These are phyloP conservation scores for Pluvialis apricaria DNA, from an alignment of 2,113 vertebrate genomes.

Conservation along the genomic window DNA sequence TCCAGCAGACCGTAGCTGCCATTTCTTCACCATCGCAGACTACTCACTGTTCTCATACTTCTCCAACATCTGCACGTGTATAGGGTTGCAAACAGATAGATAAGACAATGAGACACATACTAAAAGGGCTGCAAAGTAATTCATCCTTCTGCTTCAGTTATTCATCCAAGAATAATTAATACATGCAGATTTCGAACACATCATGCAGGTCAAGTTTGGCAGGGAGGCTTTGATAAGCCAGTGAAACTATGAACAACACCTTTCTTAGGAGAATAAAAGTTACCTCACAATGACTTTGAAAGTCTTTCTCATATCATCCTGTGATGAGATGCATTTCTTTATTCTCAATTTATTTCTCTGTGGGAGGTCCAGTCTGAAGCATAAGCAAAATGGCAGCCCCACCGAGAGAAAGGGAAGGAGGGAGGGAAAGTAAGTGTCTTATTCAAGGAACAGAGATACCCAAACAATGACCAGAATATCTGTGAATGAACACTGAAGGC, in stretches of 20 bases:
- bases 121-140: neutral
- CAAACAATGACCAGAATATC: neutral
- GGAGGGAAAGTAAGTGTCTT: neutral
- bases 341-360: slow-evolving; percentile 31
- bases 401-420: neutral
- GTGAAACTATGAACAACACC: neutral
- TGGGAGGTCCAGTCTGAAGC: neutral
- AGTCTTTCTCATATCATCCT: neutral
- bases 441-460: neutral
- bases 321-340: slow-evolving; percentile 12
- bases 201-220: neutral
- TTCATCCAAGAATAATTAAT: neutral
- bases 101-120: neutral
- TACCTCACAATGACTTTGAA: neutral
- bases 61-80: neutral
- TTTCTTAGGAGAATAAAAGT: neutral
- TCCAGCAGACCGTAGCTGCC: neutral
- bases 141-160: neutral
- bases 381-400: neutral
- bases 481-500: neutral
- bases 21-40: neutral
- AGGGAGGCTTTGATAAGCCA: neutral
- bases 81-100: neutral
- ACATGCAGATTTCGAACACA: neutral
- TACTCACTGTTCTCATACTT: neutral